Conservation (phyloP, 2,888 invertebrate genomes). For the Cerastis leucographa region DNA sequence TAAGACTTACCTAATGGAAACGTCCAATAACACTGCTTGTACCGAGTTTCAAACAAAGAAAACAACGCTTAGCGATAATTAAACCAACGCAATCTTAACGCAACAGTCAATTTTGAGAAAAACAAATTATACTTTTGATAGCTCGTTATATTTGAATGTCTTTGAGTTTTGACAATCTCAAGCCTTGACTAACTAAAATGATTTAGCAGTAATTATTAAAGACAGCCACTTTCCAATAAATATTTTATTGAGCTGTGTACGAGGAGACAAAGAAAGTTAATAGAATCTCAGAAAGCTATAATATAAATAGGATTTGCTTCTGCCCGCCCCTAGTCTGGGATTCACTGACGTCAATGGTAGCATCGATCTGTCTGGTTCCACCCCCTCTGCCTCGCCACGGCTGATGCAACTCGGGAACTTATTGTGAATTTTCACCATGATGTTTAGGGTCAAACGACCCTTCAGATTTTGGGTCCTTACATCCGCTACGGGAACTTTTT, state of each 20-base stretch:
- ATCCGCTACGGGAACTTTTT: neutral
- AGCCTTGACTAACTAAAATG: neutral
- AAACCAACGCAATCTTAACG: neutral
- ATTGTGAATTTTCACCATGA: conserved; percentile 49
- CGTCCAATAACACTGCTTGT: neutral
- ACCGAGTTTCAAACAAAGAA: neutral
- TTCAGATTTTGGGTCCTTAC: neutral
- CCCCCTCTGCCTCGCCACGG: conserved; percentile 71
- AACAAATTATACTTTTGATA: too few species aligned
- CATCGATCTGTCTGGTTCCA: conserved; percentile 87
- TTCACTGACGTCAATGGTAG: conserved; percentile 81
- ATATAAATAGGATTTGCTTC: conserved; percentile 16
- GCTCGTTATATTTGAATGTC: too few species aligned
- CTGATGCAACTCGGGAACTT: conserved; percentile 82
- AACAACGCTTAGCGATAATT: neutral
- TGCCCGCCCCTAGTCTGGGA: conserved; percentile 69
- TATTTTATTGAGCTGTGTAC: neutral
- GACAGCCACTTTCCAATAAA: neutral
- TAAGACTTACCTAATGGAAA: neutral
- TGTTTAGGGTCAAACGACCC: neutral
- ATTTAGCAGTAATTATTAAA: neutral
- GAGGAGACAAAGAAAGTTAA: conserved; percentile 9
- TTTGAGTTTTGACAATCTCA: neutral
- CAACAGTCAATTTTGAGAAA: neutral
- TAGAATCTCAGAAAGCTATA: conserved; percentile 11